Evolutionary conservation across 1,140 invertebrate genomes (phyloP).

Genomic region (Bombus haemorrhoidalis): DNA sequence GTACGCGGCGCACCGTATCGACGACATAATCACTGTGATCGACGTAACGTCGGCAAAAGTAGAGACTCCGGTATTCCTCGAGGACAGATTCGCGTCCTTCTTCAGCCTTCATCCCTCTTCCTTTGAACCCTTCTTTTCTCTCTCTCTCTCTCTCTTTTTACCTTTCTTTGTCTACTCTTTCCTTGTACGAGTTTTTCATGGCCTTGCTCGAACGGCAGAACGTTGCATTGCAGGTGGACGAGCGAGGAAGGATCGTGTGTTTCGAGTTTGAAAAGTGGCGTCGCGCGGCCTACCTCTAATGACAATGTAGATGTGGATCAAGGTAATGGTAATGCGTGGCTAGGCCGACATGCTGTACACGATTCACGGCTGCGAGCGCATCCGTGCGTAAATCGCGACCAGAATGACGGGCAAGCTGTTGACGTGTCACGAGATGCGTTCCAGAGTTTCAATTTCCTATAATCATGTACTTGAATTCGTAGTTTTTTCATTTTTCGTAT

Average conservation of each 20-base stretch:
- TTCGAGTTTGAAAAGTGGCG: slow-evolving; percentile 54
- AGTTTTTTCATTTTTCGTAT: no score
- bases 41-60: slow-evolving; percentile 67
- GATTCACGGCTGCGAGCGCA: slow-evolving; percentile 75
- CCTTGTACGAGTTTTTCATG: slow-evolving; percentile 28
- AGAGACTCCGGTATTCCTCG: slow-evolving; percentile 55
- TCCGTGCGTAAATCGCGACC: slow-evolving; percentile 78
- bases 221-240: slow-evolving; percentile 35
- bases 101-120: slow-evolving; percentile 41
- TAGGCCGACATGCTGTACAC: slow-evolving; percentile 64
- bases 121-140: background rate
- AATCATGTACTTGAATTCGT: background rate
- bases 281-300: slow-evolving; percentile 72
- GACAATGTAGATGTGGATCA: slow-evolving; percentile 78
- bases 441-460: background rate
- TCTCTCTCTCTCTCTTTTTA: background rate
- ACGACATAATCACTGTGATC: slow-evolving; percentile 78
- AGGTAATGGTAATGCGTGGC: slow-evolving; percentile 73
- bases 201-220: slow-evolving; percentile 19
- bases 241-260: slow-evolving; percentile 27
- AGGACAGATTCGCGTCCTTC: slow-evolving; percentile 39
- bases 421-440: slow-evolving; percentile 30
- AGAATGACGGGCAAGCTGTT: slow-evolving; percentile 45
- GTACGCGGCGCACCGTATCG: slow-evolving; percentile 69
- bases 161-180: background rate